Percentiles rank a stretch among this genome's conserved stretches.
Evolutionary conservation across 30 jellyfish, hydroid and myxozoan species (phyloP).

Genomic region (Aurelia sp.): DNA sequence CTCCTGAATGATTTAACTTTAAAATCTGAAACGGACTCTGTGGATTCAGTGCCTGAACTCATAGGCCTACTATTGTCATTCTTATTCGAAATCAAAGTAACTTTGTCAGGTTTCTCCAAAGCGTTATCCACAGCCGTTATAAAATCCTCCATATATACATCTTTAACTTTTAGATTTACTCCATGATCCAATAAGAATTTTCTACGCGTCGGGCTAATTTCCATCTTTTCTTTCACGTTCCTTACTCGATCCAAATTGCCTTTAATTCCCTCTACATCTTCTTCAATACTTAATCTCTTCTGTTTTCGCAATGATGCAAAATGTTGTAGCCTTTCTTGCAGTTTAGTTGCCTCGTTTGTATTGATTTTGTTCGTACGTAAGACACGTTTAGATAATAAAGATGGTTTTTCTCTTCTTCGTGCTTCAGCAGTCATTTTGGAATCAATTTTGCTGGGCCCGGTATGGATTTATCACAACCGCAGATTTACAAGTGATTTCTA

Average conservation of each 20-base stretch:
- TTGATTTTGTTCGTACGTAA: conserved; percentile 65
- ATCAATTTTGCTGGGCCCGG: no score
- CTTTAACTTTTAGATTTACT: conserved; percentile 35
- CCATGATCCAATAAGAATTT: conserved; percentile 70
- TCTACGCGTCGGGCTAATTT: conserved; percentile 55
- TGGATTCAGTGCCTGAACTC: background rate
- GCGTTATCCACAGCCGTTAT: conserved; percentile 62
- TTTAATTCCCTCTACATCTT: conserved; percentile 44
- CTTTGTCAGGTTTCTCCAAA: conserved; percentile 4
- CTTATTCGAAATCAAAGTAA: background rate
- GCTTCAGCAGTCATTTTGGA: conserved; percentile 22
- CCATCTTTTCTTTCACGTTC: conserved; percentile 57
- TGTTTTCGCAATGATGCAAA: conserved; percentile 18
- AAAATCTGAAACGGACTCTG: background rate
- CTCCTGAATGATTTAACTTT: background rate
- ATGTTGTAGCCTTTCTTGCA: conserved; percentile 49
- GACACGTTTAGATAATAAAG: conserved; percentile 55
- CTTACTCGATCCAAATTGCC: conserved; percentile 10
- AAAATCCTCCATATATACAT: conserved; percentile 68
- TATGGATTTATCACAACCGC: no score
- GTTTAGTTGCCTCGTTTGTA: conserved; percentile 50
- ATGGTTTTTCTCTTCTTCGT: conserved; percentile 40
- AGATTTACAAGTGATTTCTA: no score
- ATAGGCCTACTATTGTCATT: background rate
- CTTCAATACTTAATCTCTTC: conserved; percentile 10